A percentile compares a stretch with the other conserved stretches of the same genome.
Evolutionary conservation across 1,140 invertebrate genomes (phyloP).

Genomic region (Trinorchestia longiramus): DNA sequence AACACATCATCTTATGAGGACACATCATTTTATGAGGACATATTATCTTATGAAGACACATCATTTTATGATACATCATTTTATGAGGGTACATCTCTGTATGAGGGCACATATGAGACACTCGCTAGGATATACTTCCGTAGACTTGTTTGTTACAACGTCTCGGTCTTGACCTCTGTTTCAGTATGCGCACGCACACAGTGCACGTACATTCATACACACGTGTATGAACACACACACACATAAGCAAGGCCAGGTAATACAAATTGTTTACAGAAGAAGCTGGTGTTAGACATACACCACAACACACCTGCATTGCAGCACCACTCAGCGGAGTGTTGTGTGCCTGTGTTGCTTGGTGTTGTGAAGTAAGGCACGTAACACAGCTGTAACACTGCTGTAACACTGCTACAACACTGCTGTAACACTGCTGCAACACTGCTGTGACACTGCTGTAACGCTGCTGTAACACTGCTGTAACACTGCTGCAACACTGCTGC

Average conservation of each 20-base stretch:
- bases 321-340: neutral
- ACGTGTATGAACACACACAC: slow-evolving; percentile 24
- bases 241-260: neutral
- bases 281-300: too few species aligned
- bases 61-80: neutral
- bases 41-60: neutral
- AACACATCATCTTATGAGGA: neutral
- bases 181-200: neutral
- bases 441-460: neutral
- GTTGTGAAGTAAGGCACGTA: too few species aligned
- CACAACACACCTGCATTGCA: neutral
- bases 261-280: neutral
- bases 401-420: neutral
- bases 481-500: neutral
- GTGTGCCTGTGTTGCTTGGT: neutral
- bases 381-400: neutral
- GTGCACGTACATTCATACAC: neutral
- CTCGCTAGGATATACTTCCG: neutral
- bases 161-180: neutral
- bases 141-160: neutral
- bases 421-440: neutral
- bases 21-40: neutral
- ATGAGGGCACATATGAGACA: too few species aligned
- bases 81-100: neutral
- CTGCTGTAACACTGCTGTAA: neutral